Conservation (phyloP, 2,113 vertebrate genomes). For the Pterocles orientalis region DNA sequence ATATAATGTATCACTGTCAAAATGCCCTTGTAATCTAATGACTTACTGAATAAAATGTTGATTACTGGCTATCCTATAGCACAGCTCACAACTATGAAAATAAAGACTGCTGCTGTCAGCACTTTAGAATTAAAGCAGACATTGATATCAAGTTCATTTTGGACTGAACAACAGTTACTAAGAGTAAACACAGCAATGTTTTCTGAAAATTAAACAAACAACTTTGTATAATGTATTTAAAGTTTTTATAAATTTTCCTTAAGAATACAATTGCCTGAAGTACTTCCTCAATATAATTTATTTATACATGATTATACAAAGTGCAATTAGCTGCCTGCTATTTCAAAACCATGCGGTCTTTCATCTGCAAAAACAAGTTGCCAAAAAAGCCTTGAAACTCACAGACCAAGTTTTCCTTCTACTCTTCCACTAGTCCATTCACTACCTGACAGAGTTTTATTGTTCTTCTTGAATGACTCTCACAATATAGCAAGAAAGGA, state of each 20-base stretch:
- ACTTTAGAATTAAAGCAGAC: not conserved
- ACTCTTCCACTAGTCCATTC: not conserved
- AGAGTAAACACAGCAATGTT: not conserved
- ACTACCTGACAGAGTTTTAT: not conserved
- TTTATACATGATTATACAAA: not conserved
- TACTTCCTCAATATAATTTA: not conserved
- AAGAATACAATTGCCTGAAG: not conserved
- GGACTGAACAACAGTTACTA: not conserved
- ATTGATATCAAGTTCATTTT: not conserved
- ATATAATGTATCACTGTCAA: constrained; percentile 54
- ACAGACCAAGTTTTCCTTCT: not conserved
- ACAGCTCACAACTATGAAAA: not conserved
- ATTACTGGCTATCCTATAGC: not conserved
- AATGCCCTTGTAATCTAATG: constrained; percentile 58
- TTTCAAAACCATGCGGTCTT: not conserved
- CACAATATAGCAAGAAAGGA: not conserved
- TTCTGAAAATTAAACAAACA: not conserved
- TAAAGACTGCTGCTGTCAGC: not conserved
- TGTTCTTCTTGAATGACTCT: not conserved
- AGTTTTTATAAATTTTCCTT: not conserved
- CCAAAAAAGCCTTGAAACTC: not conserved
- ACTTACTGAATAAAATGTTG: constrained; percentile 17
- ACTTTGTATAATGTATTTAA: not conserved
- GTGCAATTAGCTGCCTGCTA: not conserved
- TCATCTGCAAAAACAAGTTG: not conserved